Conservation (phyloP, 2,797 vertebrate genomes). For the Sebastolobus altivelis region DNA sequence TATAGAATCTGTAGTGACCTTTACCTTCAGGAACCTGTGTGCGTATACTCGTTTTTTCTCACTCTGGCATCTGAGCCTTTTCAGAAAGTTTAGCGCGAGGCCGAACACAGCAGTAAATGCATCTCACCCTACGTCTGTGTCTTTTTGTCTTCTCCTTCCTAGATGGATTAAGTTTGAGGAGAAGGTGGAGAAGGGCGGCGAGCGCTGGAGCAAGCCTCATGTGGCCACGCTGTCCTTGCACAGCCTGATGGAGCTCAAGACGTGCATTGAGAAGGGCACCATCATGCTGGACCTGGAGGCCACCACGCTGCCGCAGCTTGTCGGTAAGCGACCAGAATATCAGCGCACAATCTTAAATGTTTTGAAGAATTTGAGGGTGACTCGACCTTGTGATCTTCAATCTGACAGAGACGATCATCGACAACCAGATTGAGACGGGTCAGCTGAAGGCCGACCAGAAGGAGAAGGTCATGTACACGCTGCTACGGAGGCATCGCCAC, state of each 20-base stretch:
- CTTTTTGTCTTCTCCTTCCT: not conserved
- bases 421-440: constrained; percentile 93
- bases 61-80: not conserved
- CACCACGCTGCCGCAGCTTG: constrained; percentile 91
- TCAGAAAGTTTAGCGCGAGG: not conserved
- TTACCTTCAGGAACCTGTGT: not conserved
- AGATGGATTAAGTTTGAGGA: constrained; percentile 99
- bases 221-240: constrained; percentile 90
- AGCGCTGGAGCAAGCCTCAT: constrained; percentile 98
- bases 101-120: not conserved
- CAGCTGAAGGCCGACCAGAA: constrained; percentile 92
- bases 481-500: constrained; percentile 96
- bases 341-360: accelerated
- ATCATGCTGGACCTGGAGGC: constrained; percentile 95
- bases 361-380: not conserved
- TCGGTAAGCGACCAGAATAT: constrained; percentile 85
- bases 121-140: not conserved
- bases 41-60: not conserved
- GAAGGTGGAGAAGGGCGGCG: constrained; percentile 96
- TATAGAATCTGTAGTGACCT: constrained; percentile 28
- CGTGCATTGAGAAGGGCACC: constrained; percentile 94
- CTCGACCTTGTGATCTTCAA: not conserved
- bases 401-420: constrained; percentile 91
- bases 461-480: constrained; percentile 95
- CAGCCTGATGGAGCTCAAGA: constrained; percentile 95